Evolutionary conservation across 2,888 invertebrate species (phyloP).

Genomic region (Clunio marinus): DNA sequence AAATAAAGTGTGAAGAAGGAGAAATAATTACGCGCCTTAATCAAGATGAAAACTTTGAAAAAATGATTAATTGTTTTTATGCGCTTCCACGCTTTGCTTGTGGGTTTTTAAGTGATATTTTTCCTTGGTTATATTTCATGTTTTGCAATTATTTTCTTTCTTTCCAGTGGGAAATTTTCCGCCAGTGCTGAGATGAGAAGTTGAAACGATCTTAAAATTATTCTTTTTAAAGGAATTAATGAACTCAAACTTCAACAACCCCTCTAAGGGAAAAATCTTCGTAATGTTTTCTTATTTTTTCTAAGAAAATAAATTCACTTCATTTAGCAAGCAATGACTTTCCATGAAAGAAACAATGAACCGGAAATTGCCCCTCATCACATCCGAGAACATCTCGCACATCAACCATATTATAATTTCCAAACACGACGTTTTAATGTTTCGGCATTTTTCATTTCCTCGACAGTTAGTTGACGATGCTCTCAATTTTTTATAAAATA

Average conservation of each 20-base stretch:
- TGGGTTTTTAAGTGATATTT: not conserved
- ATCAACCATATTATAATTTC: not conserved
- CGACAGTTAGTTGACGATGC: not conserved
- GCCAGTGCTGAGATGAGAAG: too few relatives aligned
- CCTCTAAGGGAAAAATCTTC: too few relatives aligned
- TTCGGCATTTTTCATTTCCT: conserved; percentile 2
- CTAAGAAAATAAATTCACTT: too few relatives aligned
- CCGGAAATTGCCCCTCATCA: not conserved
- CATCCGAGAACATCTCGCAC: not conserved
- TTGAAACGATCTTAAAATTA: too few relatives aligned
- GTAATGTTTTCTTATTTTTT: too few relatives aligned
- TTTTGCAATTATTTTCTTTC: too few relatives aligned
- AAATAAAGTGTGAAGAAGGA: not conserved
- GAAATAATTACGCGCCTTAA: not conserved
- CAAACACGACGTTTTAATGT: conserved; percentile 3
- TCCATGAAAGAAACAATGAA: too few relatives aligned
- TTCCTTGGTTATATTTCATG: not conserved
- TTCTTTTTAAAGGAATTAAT: too few relatives aligned
- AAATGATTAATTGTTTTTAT: conserved; percentile 10
- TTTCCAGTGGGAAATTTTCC: too few relatives aligned
- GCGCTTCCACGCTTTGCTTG: not conserved
- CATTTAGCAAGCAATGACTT: too few relatives aligned
- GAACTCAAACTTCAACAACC: too few relatives aligned
- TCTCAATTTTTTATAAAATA: not conserved
- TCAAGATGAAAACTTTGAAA: not conserved